Percentiles rank a stretch among this genome's conserved stretches.
phyloP scores from a whole-genome alignment of 2,888 invertebrate genomes.

The Limnephilus lunatus region DNA sequence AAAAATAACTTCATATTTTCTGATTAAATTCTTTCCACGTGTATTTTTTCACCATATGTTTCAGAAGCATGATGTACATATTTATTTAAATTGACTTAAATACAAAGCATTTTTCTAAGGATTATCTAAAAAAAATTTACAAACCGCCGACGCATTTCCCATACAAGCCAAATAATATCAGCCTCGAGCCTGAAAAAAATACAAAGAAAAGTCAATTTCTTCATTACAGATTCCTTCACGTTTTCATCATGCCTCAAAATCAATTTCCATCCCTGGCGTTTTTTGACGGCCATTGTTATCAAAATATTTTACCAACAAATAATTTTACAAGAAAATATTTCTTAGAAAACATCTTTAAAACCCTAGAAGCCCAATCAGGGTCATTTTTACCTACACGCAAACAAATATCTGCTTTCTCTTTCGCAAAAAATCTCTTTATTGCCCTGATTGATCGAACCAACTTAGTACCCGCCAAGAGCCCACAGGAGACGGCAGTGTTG shows the following conservation, averaged over 20 bases:
- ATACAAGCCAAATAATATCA: background rate
- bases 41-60: background rate
- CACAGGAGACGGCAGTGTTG: no score
- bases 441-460: no score
- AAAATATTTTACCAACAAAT: background rate
- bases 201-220: background rate
- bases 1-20: background rate
- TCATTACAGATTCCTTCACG: conserved; percentile 2
- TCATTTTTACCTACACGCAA: no score
- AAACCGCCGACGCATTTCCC: background rate
- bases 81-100: background rate
- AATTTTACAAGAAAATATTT: background rate
- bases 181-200: background rate
- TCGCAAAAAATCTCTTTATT: no score
- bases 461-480: no score
- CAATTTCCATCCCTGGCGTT: background rate
- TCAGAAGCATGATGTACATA: background rate
- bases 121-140: background rate
- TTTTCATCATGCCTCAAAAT: background rate
- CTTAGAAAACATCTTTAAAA: background rate
- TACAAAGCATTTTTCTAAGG: background rate
- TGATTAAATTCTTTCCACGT: background rate
- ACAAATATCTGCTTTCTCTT: no score
- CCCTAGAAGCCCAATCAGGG: no score
- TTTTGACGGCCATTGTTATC: background rate